Conservation (phyloP, 2,888 invertebrate species). For the Bombyx huttoni region DNA sequence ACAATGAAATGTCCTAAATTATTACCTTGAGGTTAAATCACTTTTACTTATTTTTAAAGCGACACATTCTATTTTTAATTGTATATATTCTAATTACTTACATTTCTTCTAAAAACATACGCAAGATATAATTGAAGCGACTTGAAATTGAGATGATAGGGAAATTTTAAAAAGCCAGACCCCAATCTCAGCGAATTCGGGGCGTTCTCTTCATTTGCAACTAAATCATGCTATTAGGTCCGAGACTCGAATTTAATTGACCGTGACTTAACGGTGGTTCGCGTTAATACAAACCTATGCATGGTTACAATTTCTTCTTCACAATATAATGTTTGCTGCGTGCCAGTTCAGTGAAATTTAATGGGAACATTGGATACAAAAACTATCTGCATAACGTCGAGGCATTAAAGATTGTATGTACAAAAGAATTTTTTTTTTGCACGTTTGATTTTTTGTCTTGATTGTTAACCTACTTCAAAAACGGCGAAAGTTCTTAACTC, state of each 20-base stretch:
- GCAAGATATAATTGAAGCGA: background rate
- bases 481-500: too few species aligned
- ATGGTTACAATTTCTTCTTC: background rate
- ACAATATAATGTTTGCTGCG: background rate
- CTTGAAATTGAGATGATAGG: background rate
- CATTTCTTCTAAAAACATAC: background rate
- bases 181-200: background rate
- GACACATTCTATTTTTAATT: too few species aligned
- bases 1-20: too few species aligned
- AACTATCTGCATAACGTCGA: background rate
- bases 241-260: conserved; percentile 11
- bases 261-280: conserved; percentile 13
- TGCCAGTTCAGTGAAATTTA: background rate
- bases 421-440: too few species aligned
- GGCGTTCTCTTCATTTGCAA: conserved; percentile 11
- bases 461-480: too few species aligned
- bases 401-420: too few species aligned
- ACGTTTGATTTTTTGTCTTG: too few species aligned
- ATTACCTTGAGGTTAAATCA: too few species aligned
- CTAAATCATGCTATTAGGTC: conserved; percentile 9
- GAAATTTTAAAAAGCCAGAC: conserved; percentile 1
- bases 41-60: too few species aligned
- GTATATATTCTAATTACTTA: background rate
- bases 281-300: background rate
- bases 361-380: background rate